phyloP scores from a whole-genome alignment of 2,888 invertebrate species.

The Caenorhabditis angaria region DNA sequence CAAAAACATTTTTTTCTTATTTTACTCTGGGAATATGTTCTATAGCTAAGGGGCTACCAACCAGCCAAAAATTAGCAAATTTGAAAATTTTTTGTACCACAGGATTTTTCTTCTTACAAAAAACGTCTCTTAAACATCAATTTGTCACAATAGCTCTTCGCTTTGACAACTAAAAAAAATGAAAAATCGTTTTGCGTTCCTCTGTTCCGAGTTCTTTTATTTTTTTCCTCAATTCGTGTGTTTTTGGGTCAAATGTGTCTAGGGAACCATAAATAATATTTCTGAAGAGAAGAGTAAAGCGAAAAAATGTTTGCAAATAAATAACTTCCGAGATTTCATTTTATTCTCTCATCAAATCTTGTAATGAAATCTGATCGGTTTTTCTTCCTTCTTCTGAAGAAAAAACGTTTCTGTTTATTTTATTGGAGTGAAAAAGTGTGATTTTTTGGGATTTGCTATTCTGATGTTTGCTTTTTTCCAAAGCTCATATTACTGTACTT shows the following conservation, averaged over 20 bases:
- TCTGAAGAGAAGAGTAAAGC: neutral
- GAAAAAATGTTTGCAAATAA: slow-evolving; percentile 4
- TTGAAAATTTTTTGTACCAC: no score
- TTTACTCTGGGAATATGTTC: no score
- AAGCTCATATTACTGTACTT: no score
- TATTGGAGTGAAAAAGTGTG: no score
- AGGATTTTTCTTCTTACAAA: neutral
- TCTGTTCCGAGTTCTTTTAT: neutral
- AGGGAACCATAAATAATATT: neutral
- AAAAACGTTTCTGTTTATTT: no score
- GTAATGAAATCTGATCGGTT: neutral
- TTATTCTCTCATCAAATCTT: neutral
- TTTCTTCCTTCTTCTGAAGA: no score
- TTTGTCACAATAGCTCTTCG: neutral
- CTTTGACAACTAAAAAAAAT: neutral
- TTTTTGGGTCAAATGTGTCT: neutral
- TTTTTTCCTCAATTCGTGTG: neutral
- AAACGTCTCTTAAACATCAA: neutral
- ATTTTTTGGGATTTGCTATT: no score
- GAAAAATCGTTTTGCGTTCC: neutral
- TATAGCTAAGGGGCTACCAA: no score
- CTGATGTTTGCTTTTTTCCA: no score
- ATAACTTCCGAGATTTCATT: slow-evolving; percentile 4
- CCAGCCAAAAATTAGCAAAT: no score
- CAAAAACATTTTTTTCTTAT: no score